Evolutionary conservation across 2,113 vertebrate genomes (phyloP), one percentile per base, ranked within the genome.

Genomic region (Panthera uncia): DNA sequence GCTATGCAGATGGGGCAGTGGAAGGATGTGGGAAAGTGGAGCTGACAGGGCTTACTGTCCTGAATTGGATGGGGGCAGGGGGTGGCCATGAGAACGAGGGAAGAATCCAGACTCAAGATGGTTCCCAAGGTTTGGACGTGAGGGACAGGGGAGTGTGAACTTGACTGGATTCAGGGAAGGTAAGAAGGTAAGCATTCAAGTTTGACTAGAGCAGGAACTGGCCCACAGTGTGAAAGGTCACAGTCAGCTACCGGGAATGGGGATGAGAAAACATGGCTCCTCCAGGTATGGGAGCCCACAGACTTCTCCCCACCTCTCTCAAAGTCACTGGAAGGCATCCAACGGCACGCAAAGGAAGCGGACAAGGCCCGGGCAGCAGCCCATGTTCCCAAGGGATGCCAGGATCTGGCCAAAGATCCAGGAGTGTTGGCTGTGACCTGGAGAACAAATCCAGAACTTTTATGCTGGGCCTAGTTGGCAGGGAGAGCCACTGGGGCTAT

Each of bases 1-100:
- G 7, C 71, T 0, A 0, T 5, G 29, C 87, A 52, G 16, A 15
- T 31, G 11, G 23, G 23, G 45, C 12, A 23, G 21, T 7, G n/a
- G 48, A 36, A 66, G 31, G 29, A 69, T 84, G 14, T 29, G 61
- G 38, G 48, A 52, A 50, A 57, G 36, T 13, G 83, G 21, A 94
- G 63, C 5, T 38, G 41, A 27, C 10, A 18, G 5, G 19, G 57
- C 18, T 84, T 69, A 48, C 36, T 74, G 12, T 25, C 8, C 19
- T 31, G 68, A 79, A 82, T 88, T 69, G 89, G 36, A 31, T 65
- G 61, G 5, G 16, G 76, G 29, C 11, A 48, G 14, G 36, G 52
- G 15, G 4, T 33, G 74, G 25, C 16, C 38, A 38, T 7, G 45
- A 73, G 12, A 57, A 71, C 63, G 73, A 71, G 41, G 12, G 27